Base-by-base conservation (phyloP, 2,888 invertebrate species). In the Pelosia muscerda region DNA sequence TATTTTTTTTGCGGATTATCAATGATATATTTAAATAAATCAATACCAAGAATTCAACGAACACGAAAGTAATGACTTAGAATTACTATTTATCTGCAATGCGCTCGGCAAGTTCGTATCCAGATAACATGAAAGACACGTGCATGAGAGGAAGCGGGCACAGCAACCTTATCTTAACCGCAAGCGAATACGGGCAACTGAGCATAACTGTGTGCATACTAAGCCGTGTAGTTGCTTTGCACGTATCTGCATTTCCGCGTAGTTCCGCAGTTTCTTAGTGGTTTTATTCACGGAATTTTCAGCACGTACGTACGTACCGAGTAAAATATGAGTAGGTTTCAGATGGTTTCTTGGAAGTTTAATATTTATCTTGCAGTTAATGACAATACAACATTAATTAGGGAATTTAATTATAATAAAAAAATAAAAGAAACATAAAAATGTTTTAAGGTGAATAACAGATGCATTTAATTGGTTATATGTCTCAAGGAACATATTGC, bases 161-260 rank as follows among this genome's bases (percentile, higher is more conserved):
- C 68, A 68, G 74, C 71, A 72, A 73, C 72, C 80, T 84, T 84
- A 82, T 85, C 84, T 79, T 66, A 77, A 77, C 81, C 82, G 72
- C 81, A 80, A 72, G 76, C 76, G 73, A 77, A 79, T 75, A 72
- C 78, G 69, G 72, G 79, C 71, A 76, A 73, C 72, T 77, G 77
- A 76, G 65, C 73, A 74, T 73, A 78, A 72, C 81, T 72, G 68
- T 71, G 72, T 68, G 70, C 69, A 81, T 73, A 74, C 73, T 75
- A 74, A 81, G 72, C 81, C 73, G 63, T 71, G 55, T 57, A 66
- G 70, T 73, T 71, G 68, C 72, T 73, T 73, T 73, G 58, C 66
- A 72, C 74, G 67, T 74, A 69, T 74, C 71, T 78, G 72, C 75
- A 81, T 79, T 81, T 77, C 69, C 74, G 65, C 65, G 68, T 77